Base-by-base conservation (phyloP, 2,888 invertebrate species). In the Sussaba pulchella region DNA sequence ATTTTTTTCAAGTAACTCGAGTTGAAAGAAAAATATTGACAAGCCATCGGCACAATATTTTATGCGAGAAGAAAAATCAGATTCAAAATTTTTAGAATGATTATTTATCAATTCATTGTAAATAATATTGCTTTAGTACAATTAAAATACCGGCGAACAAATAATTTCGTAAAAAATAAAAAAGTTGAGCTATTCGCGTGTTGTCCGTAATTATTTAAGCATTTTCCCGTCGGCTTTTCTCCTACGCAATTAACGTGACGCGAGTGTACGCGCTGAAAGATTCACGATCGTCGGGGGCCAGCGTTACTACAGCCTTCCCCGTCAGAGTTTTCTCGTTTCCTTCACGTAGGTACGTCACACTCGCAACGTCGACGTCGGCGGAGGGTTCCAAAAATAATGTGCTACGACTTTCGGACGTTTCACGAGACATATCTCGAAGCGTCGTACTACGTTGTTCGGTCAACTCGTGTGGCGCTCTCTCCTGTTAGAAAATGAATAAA, bases 221-320 rank as follows among this genome's bases (percentile, higher is more conserved):
- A 5, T 31, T 31, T 59, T 59, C 88, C 84, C n/a, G 39, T 61
- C 61, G 85, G 83, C 85, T 82, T 82, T 85, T 81, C 84, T 81
- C 84, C 83, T 85, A 82, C 83, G 88, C 87, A 88, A 89, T 88
- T 88, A 88, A 89, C 82, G 83, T 88, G 87, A 87, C 88, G 59
- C 47, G 59, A 54, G 72, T 85, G 81, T 82, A 82, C 72, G 67
- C 74, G 88, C 82, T 88, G 87, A 89, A 88, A 89, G 88, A 88
- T 88, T 88, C 88, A 88, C 84, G 86, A 84, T 82, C 79, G n/a
- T 70, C 81, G 69, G 69, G 81, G 76, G 63, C 57, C 72, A n/a
- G 63, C 61, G 14, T 21, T 31, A 41, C 9, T 14, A 9, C 31
- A 5, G 6, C 26, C 19, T 61, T 67, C 45, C 31, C 43, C 45